Conservation (phyloP, 2,888 invertebrate genomes). For the Falcaria lacertinaria region DNA sequence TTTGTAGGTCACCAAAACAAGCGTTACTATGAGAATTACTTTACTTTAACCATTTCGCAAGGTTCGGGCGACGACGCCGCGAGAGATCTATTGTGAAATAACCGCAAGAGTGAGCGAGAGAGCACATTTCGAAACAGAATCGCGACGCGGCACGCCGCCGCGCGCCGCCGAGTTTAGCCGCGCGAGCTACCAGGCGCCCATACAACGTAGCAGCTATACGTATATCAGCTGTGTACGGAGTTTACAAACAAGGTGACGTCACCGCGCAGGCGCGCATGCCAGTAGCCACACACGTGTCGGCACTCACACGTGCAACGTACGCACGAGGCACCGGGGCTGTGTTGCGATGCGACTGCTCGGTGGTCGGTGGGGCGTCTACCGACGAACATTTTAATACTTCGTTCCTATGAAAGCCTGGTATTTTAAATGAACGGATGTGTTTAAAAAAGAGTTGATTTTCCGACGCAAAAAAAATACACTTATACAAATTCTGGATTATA, state of each 20-base stretch:
- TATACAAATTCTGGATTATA: too few species aligned
- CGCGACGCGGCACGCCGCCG: neutral
- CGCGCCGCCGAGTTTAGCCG: neutral
- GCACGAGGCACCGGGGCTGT: neutral
- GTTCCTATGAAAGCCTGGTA: neutral
- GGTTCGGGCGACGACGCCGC: neutral
- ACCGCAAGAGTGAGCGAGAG: neutral
- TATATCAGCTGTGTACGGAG: slow-evolving; percentile 7
- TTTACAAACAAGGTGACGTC: slow-evolving; percentile 27
- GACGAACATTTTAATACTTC: neutral
- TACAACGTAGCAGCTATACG: neutral
- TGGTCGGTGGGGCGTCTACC: neutral
- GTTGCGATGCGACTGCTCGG: too few species aligned
- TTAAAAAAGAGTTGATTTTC: neutral
- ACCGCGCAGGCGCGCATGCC: slow-evolving; percentile 12
- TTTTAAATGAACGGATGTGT: neutral
- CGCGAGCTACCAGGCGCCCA: neutral
- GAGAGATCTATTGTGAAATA: neutral
- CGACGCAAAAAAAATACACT: too few species aligned
- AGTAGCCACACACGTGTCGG: slow-evolving; percentile 2
- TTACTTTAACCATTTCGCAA: neutral
- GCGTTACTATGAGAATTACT: neutral
- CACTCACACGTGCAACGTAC: neutral
- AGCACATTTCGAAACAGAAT: neutral
- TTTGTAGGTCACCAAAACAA: neutral